A percentile compares a stretch with the other conserved stretches of the same genome.
These are phyloP conservation scores for Carapus acus DNA, from an alignment of 2,797 vertebrate species.

Conservation along the genomic window DNA sequence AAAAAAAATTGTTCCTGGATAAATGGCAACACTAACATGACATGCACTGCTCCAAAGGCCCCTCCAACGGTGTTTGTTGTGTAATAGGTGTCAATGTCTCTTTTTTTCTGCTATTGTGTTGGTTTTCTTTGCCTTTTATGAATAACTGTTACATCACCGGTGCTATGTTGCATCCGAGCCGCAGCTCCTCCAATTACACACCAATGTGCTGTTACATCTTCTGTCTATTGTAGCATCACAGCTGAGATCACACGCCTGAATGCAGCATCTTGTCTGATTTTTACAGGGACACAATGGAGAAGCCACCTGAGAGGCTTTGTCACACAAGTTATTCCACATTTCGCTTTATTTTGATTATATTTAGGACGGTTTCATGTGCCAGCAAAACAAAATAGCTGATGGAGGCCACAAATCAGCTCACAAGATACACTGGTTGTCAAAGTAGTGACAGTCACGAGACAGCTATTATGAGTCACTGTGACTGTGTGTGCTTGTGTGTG, in stretches of 20 bases:
- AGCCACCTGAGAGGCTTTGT: conserved; percentile 25
- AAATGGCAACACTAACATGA: no score
- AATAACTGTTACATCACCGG: not conserved
- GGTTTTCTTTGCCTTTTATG: not conserved
- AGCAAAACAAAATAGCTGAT: not conserved
- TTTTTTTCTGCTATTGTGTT: not conserved
- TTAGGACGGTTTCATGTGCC: no score
- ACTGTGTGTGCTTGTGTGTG: not conserved
- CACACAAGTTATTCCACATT: conserved; percentile 31
- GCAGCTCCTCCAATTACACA: not conserved
- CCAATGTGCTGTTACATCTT: no score
- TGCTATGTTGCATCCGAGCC: conserved; percentile 4
- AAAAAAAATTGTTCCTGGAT: no score
- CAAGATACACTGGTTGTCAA: not conserved
- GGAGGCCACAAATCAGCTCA: not conserved
- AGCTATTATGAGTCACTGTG: conserved; percentile 8
- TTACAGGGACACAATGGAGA: conserved; percentile 18
- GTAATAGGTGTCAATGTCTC: no score
- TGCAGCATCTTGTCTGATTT: not conserved
- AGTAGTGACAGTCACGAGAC: not conserved
- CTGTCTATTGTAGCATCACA: no score
- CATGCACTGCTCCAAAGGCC: no score
- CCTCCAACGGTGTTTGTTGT: no score
- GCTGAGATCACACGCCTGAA: not conserved
- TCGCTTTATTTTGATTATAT: no score